Evolutionary conservation across 2,797 vertebrate species (phyloP).

Genomic region (Chaunax sp.): DNA sequence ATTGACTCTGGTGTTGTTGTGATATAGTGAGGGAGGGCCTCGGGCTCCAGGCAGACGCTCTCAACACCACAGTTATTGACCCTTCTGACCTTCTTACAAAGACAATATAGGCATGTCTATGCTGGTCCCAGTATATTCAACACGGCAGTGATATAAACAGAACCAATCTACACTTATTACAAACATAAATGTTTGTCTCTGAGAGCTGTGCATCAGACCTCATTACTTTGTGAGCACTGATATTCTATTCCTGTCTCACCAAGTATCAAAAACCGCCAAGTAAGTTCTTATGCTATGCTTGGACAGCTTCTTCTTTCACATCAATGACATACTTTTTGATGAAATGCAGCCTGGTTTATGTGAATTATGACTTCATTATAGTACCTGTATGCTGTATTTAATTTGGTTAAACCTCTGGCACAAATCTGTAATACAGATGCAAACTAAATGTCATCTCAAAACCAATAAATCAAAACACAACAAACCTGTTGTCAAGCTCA

Average conservation of each 20-base stretch:
- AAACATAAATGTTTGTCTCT: conserved; percentile 2
- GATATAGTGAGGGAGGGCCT: conserved; percentile 79
- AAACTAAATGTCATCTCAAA: background rate
- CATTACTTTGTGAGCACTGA: conserved; percentile 14
- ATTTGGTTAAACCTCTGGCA: background rate
- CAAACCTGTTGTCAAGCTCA: background rate
- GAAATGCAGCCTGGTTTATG: background rate
- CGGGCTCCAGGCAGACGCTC: conserved; percentile 82
- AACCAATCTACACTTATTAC: conserved; percentile 32
- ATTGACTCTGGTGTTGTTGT: conserved; percentile 86
- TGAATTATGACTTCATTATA: background rate
- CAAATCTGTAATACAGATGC: conserved; percentile 3
- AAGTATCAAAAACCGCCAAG: conserved; percentile 1
- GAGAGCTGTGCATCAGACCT: conserved; percentile 11
- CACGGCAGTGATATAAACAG: conserved; percentile 45
- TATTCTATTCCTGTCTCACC: conserved; percentile 8
- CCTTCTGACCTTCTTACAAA: conserved; percentile 81
- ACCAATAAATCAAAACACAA: background rate
- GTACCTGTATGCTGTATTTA: background rate
- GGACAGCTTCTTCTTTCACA: background rate
- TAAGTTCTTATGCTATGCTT: background rate
- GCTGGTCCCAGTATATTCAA: conserved; percentile 38
- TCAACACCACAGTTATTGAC: conserved; percentile 82
- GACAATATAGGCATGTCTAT: conserved; percentile 51
- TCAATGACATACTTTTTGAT: conserved; percentile 6